phyloP scores from a whole-genome alignment of 1,140 invertebrate genomes.

The Aleiodes sp. region DNA sequence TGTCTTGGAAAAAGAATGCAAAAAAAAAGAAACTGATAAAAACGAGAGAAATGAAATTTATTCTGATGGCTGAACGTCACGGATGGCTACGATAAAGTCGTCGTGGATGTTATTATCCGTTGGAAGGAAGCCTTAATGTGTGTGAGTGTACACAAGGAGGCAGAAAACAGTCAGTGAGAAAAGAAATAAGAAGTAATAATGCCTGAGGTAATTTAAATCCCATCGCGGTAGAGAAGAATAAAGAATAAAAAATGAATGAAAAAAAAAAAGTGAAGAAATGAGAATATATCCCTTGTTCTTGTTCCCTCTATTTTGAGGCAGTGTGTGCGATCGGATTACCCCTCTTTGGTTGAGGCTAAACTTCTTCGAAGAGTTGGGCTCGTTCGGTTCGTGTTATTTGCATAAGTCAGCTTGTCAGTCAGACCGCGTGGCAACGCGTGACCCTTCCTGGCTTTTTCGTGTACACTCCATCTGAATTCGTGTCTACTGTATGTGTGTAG shows the following conservation, averaged over 20 bases:
- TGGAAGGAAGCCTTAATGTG: not conserved
- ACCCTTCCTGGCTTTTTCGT: conserved; percentile 56
- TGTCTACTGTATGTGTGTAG: conserved; percentile 13
- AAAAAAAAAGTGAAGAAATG: not conserved
- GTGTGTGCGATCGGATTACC: conserved; percentile 59
- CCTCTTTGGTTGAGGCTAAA: conserved; percentile 32
- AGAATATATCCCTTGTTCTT: conserved; percentile 6
- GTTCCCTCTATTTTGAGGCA: too few relatives aligned
- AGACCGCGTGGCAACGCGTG: conserved; percentile 62
- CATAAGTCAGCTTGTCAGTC: conserved; percentile 67
- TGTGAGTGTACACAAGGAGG: not conserved
- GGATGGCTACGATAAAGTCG: conserved; percentile 33
- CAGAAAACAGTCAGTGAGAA: conserved; percentile 18
- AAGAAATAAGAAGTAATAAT: conserved; percentile 26
- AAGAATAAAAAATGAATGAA: too few relatives aligned
- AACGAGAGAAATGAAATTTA: not conserved
- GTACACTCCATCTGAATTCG: conserved; percentile 36
- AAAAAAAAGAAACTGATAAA: conserved; percentile 19
- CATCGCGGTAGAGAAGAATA: conserved; percentile 45
- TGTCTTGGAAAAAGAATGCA: not conserved
- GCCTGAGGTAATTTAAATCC: conserved; percentile 62
- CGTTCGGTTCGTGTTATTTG: conserved; percentile 51
- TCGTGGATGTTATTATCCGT: conserved; percentile 31
- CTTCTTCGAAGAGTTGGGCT: conserved; percentile 15
- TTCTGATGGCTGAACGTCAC: conserved; percentile 6